phyloP scores from a whole-genome alignment of 2,888 invertebrate species.

The Acrobasis consociella region DNA sequence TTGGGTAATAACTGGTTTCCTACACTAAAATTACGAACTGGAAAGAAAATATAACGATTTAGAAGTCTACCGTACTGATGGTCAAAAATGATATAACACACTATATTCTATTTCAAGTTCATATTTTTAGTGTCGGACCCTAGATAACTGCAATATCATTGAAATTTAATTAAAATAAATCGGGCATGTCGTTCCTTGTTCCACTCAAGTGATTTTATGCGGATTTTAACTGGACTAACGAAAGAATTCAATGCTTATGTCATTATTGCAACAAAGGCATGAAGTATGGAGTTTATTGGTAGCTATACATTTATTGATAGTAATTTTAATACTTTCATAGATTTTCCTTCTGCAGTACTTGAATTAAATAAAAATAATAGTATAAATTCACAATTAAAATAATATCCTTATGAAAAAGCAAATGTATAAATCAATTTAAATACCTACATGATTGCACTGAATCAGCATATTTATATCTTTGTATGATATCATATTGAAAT shows the following conservation, averaged over 20 bases:
- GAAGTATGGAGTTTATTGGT: neutral
- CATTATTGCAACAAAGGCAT: neutral
- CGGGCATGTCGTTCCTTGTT: constrained; percentile 17
- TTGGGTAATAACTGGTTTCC: no score
- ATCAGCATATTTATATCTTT: constrained; percentile 37
- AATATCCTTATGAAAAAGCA: neutral
- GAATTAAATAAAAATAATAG: neutral
- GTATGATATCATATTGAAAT: constrained; percentile 7
- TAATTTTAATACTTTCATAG: neutral
- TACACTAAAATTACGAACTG: no score
- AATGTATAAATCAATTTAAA: neutral
- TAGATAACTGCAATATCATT: no score
- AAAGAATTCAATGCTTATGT: constrained; percentile 25
- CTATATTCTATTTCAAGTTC: no score
- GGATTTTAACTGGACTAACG: constrained; percentile 3
- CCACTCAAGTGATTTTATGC: neutral
- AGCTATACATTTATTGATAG: constrained; percentile 6
- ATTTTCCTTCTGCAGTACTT: neutral
- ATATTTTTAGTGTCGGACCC: no score
- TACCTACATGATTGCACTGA: neutral
- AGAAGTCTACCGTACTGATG: no score
- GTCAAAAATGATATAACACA: no score
- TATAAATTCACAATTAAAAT: neutral
- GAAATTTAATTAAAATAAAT: no score
- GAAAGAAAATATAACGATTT: no score